Evolutionary conservation across 2,888 invertebrate genomes (phyloP).

Genomic region (Eurytoma californica): DNA sequence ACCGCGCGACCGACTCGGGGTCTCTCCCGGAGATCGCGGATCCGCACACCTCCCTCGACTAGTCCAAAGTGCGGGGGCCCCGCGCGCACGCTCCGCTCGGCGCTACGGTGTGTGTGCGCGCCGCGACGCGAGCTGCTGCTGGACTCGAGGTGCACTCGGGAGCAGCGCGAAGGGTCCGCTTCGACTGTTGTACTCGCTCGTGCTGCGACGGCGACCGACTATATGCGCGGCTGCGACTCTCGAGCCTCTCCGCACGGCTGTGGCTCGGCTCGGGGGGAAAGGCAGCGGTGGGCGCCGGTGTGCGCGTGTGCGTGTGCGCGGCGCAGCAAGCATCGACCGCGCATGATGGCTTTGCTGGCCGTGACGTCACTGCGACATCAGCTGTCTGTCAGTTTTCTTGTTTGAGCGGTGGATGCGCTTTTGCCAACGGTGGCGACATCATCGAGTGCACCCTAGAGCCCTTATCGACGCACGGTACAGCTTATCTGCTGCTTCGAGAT

Average conservation of each 20-base stretch:
- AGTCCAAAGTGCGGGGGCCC: conserved; percentile 22
- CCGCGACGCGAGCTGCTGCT: not conserved
- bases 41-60: not conserved
- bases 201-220: conserved; percentile 7
- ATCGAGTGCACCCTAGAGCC: not conserved
- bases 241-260: conserved; percentile 4
- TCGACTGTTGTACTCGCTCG: not conserved
- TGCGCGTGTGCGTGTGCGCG: conserved; percentile 7
- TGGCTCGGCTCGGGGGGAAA: conserved; percentile 12
- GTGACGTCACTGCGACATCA: conserved; percentile 71
- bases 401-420: not conserved
- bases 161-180: not conserved
- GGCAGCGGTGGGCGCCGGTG: not conserved
- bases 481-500: not conserved
- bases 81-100: conserved; percentile 18
- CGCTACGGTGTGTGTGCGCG: conserved; percentile 8
- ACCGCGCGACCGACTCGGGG: not conserved
- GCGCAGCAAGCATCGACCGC: conserved; percentile 62
- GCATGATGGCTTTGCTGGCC: conserved; percentile 73
- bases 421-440: not conserved
- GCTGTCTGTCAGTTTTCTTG: conserved; percentile 61
- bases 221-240: conserved; percentile 1
- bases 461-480: not conserved
- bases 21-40: not conserved
- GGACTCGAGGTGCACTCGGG: not conserved